Evolutionary conservation across 2,797 vertebrate species (phyloP).

Genomic region (Sandelia bainsii): DNA sequence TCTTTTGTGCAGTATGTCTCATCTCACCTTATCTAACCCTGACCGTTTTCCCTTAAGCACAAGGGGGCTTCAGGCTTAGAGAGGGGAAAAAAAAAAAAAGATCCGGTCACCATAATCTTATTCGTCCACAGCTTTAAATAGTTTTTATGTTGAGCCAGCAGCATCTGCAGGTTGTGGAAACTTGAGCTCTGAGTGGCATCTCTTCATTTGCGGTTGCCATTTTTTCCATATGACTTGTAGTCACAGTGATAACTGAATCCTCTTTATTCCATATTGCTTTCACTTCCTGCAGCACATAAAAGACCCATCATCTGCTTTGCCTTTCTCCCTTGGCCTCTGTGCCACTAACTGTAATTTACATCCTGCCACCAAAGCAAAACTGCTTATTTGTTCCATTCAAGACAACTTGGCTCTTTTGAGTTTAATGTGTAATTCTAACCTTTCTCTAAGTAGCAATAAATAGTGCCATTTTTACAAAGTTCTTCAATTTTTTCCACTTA

Average conservation of each 20-base stretch:
- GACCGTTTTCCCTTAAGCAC: slow-evolving; percentile 51
- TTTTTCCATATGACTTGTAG: slow-evolving; percentile 59
- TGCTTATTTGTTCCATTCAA: slow-evolving; percentile 9
- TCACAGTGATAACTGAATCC: slow-evolving; percentile 43
- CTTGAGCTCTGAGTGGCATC: slow-evolving; percentile 54
- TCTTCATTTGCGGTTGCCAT: slow-evolving; percentile 64
- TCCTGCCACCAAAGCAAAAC: slow-evolving; percentile 16
- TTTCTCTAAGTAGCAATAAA: background rate
- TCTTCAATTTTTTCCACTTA: background rate
- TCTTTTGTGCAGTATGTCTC: slow-evolving; percentile 15
- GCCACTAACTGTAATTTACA: slow-evolving; percentile 34
- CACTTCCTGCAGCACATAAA: slow-evolving; percentile 56
- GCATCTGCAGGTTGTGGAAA: slow-evolving; percentile 72
- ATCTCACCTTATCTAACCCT: slow-evolving; percentile 19
- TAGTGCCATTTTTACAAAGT: background rate
- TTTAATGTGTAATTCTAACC: background rate
- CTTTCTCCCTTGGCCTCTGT: slow-evolving; percentile 30
- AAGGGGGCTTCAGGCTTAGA: slow-evolving; percentile 30
- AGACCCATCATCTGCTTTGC: slow-evolving; percentile 48
- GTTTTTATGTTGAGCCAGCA: slow-evolving; percentile 59
- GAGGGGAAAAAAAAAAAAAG: slow-evolving; percentile 30
- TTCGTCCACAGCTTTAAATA: slow-evolving; percentile 73
- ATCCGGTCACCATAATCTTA: slow-evolving; percentile 61
- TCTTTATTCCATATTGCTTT: slow-evolving; percentile 53
- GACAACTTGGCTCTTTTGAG: background rate